Evolutionary conservation across 2,113 vertebrate genomes (phyloP).

Genomic region (Bubo scandiacus): DNA sequence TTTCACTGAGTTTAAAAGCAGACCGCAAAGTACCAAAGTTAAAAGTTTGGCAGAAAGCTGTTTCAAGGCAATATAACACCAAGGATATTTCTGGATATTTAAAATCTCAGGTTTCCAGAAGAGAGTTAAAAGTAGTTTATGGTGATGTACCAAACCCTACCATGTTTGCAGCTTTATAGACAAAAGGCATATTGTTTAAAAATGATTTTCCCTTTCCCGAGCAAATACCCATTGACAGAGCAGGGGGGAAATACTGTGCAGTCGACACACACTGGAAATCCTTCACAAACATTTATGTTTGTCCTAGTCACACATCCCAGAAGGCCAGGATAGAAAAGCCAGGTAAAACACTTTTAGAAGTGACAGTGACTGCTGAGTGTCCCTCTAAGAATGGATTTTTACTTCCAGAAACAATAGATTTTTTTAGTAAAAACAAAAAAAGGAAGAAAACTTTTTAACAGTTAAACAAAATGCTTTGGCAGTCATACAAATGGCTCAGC

Average conservation of each 20-base stretch:
- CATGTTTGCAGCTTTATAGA: background rate
- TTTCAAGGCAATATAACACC: constrained; percentile 43
- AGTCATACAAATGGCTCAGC: background rate
- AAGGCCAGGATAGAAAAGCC: background rate
- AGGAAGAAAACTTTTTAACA: background rate
- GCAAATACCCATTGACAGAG: background rate
- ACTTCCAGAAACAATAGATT: background rate
- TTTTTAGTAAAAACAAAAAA: background rate
- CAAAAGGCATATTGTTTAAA: background rate
- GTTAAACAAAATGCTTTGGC: background rate
- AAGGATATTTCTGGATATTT: constrained; percentile 50
- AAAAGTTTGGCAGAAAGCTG: constrained; percentile 47
- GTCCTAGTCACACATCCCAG: background rate
- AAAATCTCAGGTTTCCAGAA: constrained; percentile 41
- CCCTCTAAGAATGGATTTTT: background rate
- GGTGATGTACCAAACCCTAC: background rate
- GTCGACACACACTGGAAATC: background rate
- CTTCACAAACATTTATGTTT: background rate
- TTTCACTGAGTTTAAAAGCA: constrained; percentile 15
- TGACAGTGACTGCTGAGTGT: background rate
- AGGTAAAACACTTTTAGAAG: background rate
- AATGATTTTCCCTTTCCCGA: background rate
- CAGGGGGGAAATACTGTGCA: background rate
- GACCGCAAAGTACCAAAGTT: background rate
- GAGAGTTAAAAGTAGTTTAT: background rate